These are phyloP conservation scores for Thalassarche chlororhynchos DNA, from an alignment of 2,113 vertebrate genomes.

Conservation along the genomic window DNA sequence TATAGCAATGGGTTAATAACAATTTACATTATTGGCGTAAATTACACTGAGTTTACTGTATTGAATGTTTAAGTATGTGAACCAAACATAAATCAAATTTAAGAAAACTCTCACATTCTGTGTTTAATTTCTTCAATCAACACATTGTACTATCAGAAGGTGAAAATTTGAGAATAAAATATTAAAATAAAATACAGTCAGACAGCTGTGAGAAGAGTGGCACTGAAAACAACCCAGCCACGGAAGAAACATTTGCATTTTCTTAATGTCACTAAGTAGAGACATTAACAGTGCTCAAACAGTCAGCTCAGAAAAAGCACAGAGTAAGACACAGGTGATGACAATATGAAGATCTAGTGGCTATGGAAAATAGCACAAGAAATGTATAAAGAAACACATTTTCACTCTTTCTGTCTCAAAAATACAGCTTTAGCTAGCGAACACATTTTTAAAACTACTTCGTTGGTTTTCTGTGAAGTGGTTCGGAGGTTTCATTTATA, in stretches of 20 bases:
- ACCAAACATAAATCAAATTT: neutral
- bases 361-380: neutral
- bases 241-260: neutral
- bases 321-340: neutral
- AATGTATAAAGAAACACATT: neutral
- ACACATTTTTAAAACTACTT: neutral
- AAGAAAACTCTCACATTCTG: neutral
- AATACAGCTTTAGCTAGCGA: neutral
- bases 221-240: neutral
- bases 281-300: neutral
- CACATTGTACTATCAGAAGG: neutral
- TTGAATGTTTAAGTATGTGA: neutral
- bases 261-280: neutral
- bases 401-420: neutral
- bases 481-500: neutral
- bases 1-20: neutral
- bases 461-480: neutral
- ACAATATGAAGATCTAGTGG: neutral
- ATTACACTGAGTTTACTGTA: neutral
- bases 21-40: neutral
- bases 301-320: neutral
- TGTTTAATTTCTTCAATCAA: neutral
- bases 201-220: neutral
- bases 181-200: neutral
- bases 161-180: neutral